These are phyloP conservation scores for Psococerastis gibbosa DNA, from an alignment of 2,888 invertebrate genomes.

Conservation along the genomic window DNA sequence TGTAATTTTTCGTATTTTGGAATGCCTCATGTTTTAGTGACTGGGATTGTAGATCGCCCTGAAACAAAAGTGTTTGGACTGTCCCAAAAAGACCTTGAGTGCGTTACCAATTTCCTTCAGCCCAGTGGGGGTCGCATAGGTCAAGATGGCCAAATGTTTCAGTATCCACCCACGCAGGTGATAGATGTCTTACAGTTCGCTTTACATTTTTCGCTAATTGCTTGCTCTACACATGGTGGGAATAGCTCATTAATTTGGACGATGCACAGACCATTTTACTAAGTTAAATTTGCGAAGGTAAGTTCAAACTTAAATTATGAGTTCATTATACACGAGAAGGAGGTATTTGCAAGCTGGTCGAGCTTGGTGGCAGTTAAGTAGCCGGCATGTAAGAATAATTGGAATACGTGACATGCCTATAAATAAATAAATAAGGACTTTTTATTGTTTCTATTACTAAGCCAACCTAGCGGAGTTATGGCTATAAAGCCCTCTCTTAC, in stretches of 20 bases:
- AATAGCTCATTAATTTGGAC: slow-evolving; percentile 19
- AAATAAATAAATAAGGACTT: too few relatives aligned
- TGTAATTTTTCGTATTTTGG: slow-evolving; percentile 2
- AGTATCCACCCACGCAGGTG: slow-evolving; percentile 17
- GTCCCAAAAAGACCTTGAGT: slow-evolving; percentile 16
- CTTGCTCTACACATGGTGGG: slow-evolving; percentile 17
- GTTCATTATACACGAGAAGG: too few relatives aligned
- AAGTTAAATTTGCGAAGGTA: too few relatives aligned
- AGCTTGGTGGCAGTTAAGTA: too few relatives aligned
- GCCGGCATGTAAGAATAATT: too few relatives aligned
- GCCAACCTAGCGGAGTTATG: too few relatives aligned
- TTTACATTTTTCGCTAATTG: slow-evolving; percentile 18
- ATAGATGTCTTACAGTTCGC: slow-evolving; percentile 14
- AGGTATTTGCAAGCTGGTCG: too few relatives aligned
- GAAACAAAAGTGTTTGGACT: slow-evolving; percentile 20
- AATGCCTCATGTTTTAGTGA: slow-evolving; percentile 20
- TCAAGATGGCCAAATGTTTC: slow-evolving; percentile 19
- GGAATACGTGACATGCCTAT: too few relatives aligned
- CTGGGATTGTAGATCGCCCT: slow-evolving; percentile 18
- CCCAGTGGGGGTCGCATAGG: slow-evolving; percentile 19
- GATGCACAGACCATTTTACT: slow-evolving; percentile 18
- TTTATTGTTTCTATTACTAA: too few relatives aligned
- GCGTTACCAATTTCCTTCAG: slow-evolving; percentile 14
- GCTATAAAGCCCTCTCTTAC: too few relatives aligned
- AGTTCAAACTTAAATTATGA: too few relatives aligned